Conservation (phyloP, 2,888 invertebrate genomes). For the Caenorhabditis angaria region DNA sequence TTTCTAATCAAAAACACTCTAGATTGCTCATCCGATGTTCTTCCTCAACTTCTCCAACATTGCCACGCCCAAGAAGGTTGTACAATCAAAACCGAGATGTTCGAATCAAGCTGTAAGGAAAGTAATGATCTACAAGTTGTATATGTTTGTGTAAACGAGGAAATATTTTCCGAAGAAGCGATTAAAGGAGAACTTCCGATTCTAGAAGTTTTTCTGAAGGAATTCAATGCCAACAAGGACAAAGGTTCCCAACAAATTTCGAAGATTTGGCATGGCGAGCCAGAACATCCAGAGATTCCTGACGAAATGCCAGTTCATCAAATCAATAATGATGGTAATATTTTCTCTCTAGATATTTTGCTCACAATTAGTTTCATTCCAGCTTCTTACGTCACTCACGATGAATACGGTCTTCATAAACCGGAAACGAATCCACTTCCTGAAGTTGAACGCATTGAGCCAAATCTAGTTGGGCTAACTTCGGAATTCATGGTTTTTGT, state of each 20-base stretch:
- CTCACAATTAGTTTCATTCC: not conserved
- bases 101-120: conserved; percentile 30
- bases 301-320: conserved; percentile 17
- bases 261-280: conserved; percentile 5
- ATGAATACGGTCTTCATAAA: conserved; percentile 27
- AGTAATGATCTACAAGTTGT: conserved; percentile 36
- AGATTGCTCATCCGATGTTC: conserved; percentile 68
- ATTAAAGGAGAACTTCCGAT: conserved; percentile 63
- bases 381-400: conserved; percentile 39
- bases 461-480: conserved; percentile 72
- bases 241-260: not conserved
- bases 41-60: conserved; percentile 64
- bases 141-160: conserved; percentile 63
- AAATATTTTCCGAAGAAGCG: conserved; percentile 70
- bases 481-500: not conserved
- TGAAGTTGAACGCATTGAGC: conserved; percentile 55
- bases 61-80: conserved; percentile 74
- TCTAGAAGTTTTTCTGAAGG: conserved; percentile 38
- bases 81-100: conserved; percentile 65
- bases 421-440: conserved; percentile 16
- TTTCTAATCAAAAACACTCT: conserved; percentile 12
- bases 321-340: conserved; percentile 27
- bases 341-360: no score
- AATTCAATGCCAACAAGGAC: not conserved
- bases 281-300: no score